phyloP scores from a whole-genome alignment of 2,888 invertebrate species.

The Leucania comma region DNA sequence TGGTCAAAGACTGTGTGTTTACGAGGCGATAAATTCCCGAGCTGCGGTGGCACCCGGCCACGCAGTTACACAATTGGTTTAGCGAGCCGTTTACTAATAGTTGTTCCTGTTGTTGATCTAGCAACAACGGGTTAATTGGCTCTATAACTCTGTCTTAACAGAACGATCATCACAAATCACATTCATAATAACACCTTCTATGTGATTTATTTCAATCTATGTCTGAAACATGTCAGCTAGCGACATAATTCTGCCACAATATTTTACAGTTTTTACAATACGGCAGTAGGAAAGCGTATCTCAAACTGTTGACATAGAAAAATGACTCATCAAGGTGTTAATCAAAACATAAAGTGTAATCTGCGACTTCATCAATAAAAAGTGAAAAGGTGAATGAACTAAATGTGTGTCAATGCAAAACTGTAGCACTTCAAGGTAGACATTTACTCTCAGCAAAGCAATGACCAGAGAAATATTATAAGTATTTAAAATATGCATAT shows the following conservation, averaged over 20 bases:
- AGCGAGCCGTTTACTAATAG: constrained; percentile 47
- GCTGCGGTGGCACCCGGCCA: constrained; percentile 55
- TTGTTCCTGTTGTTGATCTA: constrained; percentile 19
- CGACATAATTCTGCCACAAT: constrained; percentile 28
- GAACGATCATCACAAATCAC: constrained; percentile 41
- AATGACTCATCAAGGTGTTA: constrained; percentile 34
- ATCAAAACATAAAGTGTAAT: constrained; percentile 36
- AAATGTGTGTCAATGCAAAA: constrained; percentile 56
- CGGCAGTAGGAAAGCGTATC: constrained; percentile 24
- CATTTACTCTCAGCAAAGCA: constrained; percentile 50
- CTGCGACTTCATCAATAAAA: constrained; percentile 34
- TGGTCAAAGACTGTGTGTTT: constrained; percentile 66
- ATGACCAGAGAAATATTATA: constrained; percentile 47
- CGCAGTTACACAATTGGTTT: constrained; percentile 64
- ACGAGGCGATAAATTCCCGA: constrained; percentile 70
- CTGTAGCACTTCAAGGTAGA: constrained; percentile 52
- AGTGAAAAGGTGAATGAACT: constrained; percentile 58
- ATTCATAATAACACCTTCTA: constrained; percentile 50
- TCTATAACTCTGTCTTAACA: constrained; percentile 50
- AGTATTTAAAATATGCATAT: constrained; percentile 36
- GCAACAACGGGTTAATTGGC: constrained; percentile 46
- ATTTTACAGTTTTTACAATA: constrained; percentile 26
- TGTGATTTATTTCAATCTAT: constrained; percentile 49
- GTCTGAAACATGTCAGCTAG: constrained; percentile 28
- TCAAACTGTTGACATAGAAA: constrained; percentile 18